Evolutionary conservation across 2,888 invertebrate species (phyloP).

Genomic region (Pterostichus madidus): DNA sequence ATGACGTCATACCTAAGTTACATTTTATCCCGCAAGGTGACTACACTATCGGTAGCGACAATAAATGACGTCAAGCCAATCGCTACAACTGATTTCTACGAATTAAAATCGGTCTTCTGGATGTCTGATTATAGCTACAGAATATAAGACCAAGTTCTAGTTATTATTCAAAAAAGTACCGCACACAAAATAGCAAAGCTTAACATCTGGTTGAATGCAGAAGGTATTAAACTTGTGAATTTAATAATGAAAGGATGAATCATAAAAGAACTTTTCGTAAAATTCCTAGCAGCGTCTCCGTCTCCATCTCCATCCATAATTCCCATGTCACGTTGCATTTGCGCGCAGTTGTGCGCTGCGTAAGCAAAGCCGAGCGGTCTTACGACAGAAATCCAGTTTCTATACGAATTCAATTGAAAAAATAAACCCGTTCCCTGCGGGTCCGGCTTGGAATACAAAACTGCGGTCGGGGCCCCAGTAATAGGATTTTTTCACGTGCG

Average conservation of each 20-base stretch:
- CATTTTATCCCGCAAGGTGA: too few relatives aligned
- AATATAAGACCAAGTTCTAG: too few relatives aligned
- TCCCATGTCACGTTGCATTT: conserved; percentile 54
- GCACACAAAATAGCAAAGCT: too few relatives aligned
- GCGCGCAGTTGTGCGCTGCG: conserved; percentile 22
- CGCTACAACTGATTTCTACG: too few relatives aligned
- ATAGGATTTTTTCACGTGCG: conserved; percentile 51
- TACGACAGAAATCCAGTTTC: conserved; percentile 55
- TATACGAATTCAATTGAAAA: conserved; percentile 64
- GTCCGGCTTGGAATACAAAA: conserved; percentile 45
- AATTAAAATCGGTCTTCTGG: too few relatives aligned
- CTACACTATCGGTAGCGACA: too few relatives aligned
- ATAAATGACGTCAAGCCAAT: too few relatives aligned
- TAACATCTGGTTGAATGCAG: too few relatives aligned
- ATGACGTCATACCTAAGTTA: too few relatives aligned
- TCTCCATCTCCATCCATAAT: conserved; percentile 42
- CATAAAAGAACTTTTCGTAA: conserved; percentile 5
- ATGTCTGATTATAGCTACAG: too few relatives aligned
- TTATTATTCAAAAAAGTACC: too few relatives aligned
- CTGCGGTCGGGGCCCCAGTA: conserved; percentile 14
- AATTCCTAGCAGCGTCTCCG: neutral
- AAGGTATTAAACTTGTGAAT: neutral
- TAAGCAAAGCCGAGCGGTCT: conserved; percentile 16
- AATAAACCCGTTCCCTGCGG: conserved; percentile 57
- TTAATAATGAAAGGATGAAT: conserved; percentile 24